Evolutionary conservation across 2,113 vertebrate genomes (phyloP).

Genomic region (Brienomyrus longianalis): DNA sequence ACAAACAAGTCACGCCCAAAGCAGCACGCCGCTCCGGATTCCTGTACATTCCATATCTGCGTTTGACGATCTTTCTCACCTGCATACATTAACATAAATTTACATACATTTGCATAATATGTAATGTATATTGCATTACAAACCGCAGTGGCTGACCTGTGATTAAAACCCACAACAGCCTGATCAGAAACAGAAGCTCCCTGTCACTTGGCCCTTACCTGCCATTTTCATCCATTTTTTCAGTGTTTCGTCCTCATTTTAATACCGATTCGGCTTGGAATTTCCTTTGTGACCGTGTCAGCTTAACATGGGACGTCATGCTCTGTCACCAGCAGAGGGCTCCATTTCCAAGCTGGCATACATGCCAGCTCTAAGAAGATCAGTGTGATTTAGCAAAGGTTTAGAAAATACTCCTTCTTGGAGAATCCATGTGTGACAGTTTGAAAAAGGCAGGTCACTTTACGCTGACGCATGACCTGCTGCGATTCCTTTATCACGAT

Average conservation of each 20-base stretch:
- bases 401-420: not conserved
- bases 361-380: not conserved
- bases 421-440: not conserved
- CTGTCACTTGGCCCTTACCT: not conserved
- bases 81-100: not conserved
- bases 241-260: not conserved
- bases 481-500: not conserved
- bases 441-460: not conserved
- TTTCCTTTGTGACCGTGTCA: not conserved
- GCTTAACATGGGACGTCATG: not conserved
- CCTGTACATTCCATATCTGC: conserved; percentile 1
- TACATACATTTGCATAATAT: not conserved
- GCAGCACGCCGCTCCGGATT: not conserved
- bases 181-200: not conserved
- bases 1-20: not conserved
- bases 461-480: not conserved
- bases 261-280: not conserved
- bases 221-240: not conserved
- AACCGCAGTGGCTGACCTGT: not conserved
- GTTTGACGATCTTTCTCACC: not conserved
- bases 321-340: not conserved
- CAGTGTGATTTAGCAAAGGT: not conserved
- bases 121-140: not conserved
- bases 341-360: not conserved
- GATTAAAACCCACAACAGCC: not conserved